phyloP scores from a whole-genome alignment of 2,888 invertebrate genomes.

The Chloroclysta siterata region DNA sequence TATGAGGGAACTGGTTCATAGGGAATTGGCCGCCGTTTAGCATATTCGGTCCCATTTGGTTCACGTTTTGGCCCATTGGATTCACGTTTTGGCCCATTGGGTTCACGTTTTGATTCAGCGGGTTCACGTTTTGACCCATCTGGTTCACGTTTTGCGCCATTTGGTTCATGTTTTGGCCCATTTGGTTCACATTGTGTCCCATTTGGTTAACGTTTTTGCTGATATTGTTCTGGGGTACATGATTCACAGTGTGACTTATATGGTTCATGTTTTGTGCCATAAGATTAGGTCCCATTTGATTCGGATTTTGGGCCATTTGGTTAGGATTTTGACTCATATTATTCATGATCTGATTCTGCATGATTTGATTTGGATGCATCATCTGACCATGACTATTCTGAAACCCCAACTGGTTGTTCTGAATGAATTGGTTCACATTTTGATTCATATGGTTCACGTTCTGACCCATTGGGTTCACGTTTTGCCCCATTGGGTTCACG shows the following conservation, averaged over 20 bases:
- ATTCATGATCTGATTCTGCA: constrained; percentile 45
- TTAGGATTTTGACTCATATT: constrained; percentile 49
- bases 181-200: constrained; percentile 47
- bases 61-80: constrained; percentile 62
- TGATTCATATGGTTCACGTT: constrained; percentile 49
- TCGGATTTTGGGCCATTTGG: constrained; percentile 40
- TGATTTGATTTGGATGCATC: constrained; percentile 57
- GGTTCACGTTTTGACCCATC: constrained; percentile 44
- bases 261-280: constrained; percentile 64
- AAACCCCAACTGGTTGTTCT: constrained; percentile 47
- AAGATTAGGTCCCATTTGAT: constrained; percentile 45
- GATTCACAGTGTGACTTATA: constrained; percentile 62
- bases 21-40: constrained; percentile 68
- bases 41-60: constrained; percentile 50
- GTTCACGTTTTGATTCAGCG: constrained; percentile 48
- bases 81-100: constrained; percentile 65
- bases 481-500: constrained; percentile 50
- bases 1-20: constrained; percentile 31
- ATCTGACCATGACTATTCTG: constrained; percentile 54
- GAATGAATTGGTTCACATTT: constrained; percentile 53
- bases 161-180: constrained; percentile 47
- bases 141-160: constrained; percentile 43
- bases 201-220: constrained; percentile 48
- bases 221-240: constrained; percentile 50
- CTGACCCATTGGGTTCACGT: constrained; percentile 46